Base-by-base conservation (phyloP, 2,888 invertebrate species). In the Hetaerina titia region DNA sequence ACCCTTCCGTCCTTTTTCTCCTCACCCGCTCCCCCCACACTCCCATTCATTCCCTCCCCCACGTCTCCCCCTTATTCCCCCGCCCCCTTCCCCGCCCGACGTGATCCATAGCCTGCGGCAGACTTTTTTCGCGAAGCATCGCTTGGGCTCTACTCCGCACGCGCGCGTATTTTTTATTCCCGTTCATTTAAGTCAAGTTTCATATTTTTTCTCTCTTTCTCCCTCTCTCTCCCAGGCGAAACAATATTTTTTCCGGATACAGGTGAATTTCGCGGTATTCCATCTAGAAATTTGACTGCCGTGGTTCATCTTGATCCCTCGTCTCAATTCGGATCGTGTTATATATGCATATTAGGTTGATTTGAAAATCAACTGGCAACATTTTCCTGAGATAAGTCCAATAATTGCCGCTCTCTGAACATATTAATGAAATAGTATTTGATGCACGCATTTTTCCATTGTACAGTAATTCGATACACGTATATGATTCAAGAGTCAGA, bases 21-120 rank as follows among this genome's bases (percentile, higher is more conserved):
- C 64, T 5, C 45, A 19, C 25, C 31, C 6, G 2, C 64, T 22
- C 22, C 45, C 90, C 69, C 69, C 22, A 22, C 6, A 17, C 90
- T 9, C 45, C 1, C 45, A 45, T 45, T 45, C 2, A 45, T 4
- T 45, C 45, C 45, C 81, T 31, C 11, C 22, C 81, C 25, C 9
- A n/a, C n/a, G 13, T 45, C 22, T 69, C 6, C 31, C 92, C 56
- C 89, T 13, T 6, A 19, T n/a, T 56, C 22, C 58, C 7, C 58
- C 58, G 22, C 58, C 45, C 11, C 58, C 57, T 22, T 89, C 56
- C 11, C 90, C 9, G 22, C 92, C 22, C 69, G 64, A 15, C 74
- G 92, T 92, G 92, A 92, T 92, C 69, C 92, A 74, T 92, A 74
- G 92, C 92, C 69, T 15, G 64, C 56, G 92, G 69, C 92, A 31